Base-by-base conservation (phyloP, 2,113 vertebrate species). In the Rhagologus leucostigma region DNA sequence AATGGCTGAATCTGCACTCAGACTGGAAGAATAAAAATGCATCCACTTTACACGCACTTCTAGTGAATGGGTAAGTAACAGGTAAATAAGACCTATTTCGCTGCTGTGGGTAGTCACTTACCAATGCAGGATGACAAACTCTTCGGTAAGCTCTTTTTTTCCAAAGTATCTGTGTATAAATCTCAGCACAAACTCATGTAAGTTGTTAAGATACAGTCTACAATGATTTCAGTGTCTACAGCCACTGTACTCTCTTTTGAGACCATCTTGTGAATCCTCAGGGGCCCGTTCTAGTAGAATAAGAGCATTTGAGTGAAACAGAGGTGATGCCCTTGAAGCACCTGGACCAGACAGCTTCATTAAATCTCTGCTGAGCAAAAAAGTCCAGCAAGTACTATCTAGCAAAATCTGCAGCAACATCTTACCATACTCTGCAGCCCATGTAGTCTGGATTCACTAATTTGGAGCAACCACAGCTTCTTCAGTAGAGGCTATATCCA, bases 1-100 rank as follows among this genome's bases (percentile, higher is more conserved):
- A 98, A 16, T 99, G 99, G 99, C 85, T 99, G 91, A 99, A 98
- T 22, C 97, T 99, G 39, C 98, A 94, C 29, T 95, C 98, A 2
- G 96, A 98, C 37, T 99, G 99, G 98, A 97, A 93, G 68, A 97
- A 47, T 64, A 98, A 97, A 94, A 98, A 99, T 24, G 95, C 96
- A 5, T 98, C 98, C 17, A 98, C 98, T 30, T 94, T 99, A 79
- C 99, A 99, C 1, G 98, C 95, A 5, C 97, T 99, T 13, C 97
- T 99, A 90, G 98, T 99, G 84, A 98, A 98, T 82, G 96, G 99
- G 99, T 98, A 98, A 98, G 99, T 97, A 89, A 75, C 11, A 60
- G 39, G 44, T 41, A 35, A 78, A 91, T 37, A 64, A 50, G 32
- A 69, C 47, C 60, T 76, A 6, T 68, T 93, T 78, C 24, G 49